Conservation (phyloP, 2,888 invertebrate species). For the Conomelus anceps region DNA sequence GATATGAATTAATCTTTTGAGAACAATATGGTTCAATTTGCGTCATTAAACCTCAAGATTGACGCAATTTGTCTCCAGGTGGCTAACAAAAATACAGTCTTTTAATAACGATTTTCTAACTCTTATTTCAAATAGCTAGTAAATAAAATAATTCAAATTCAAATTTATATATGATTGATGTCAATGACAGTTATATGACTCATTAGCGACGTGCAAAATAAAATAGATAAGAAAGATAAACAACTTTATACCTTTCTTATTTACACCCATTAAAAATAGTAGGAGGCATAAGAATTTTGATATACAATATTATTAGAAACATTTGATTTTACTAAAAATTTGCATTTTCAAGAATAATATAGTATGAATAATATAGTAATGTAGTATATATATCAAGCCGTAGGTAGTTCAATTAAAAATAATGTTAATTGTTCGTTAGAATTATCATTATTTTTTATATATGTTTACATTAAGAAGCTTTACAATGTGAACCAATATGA, state of each 20-base stretch:
- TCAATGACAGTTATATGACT: not conserved
- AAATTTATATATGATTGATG: not conserved
- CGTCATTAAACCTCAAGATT: not conserved
- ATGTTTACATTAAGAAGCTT: too few relatives aligned
- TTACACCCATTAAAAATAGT: too few relatives aligned
- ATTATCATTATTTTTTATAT: too few relatives aligned
- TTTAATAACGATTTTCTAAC: not conserved
- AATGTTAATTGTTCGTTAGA: too few relatives aligned
- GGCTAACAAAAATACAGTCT: not conserved
- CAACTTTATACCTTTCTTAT: not conserved
- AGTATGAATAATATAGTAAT: too few relatives aligned
- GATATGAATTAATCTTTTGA: not conserved
- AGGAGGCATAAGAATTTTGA: too few relatives aligned
- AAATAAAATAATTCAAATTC: not conserved
- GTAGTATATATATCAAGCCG: too few relatives aligned
- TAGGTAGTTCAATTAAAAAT: too few relatives aligned
- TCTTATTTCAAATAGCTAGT: not conserved
- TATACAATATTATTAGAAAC: too few relatives aligned
- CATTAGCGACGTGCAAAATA: not conserved
- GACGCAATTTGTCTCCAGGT: not conserved
- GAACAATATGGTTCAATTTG: not conserved
- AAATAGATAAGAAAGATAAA: not conserved
- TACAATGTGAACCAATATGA: too few relatives aligned
- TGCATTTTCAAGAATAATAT: too few relatives aligned
- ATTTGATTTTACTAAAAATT: too few relatives aligned